Base-by-base conservation (phyloP, 2,113 vertebrate genomes). In the Phalacrocorax brasilianus region DNA sequence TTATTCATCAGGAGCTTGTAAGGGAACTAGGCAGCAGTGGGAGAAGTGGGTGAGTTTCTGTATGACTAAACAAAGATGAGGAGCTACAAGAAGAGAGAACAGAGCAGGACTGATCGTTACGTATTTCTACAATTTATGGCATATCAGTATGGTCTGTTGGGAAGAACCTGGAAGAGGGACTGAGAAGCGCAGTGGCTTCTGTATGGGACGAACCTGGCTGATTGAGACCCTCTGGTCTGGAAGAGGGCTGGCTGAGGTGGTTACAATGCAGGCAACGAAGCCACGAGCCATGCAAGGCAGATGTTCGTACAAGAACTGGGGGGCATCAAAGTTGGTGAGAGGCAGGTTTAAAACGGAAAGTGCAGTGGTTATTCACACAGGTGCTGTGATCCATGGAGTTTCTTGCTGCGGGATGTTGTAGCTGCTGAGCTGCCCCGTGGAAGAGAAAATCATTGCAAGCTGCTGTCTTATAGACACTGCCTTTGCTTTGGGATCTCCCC, bases 211-310 rank as follows among this genome's bases (percentile, higher is more conserved):
- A 44, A 32, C 44, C 21, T 76, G 49, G 26, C 28, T 58, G 58
- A 12, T 33, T 53, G 91, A 23, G 76, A 40, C 47, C 9, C 23
- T 53, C 16, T 2, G 5, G n/a, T 24, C 20, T 35, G 38, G 30
- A 26, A 66, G n/a, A 5, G 11, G 32, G 9, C 75, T 95, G 33
- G 30, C n/a, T 0, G 0, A 33, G 44, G 33, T 11, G 17, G 5
- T 62, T 33, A 27, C 1, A 2, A 24, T 33, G 22, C 6, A 7
- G 32, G 26, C 72, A n/a, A 3, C 24, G 42, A 42, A 87, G 58
- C 52, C 26, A 14, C 1, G 1, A 63, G 38, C 62, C 14, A 3
- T 16, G 44, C 1, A 2, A 75, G 44, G 52, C 66, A 78, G 35
- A 28, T 79, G 26, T 71, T 74, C 50, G n/a, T 61, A 28, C 26